A percentile compares a stretch with the other conserved stretches of the same genome.
These are phyloP conservation scores for Crioceris asparagi DNA, from an alignment of 2,888 invertebrate genomes.

Conservation along the genomic window DNA sequence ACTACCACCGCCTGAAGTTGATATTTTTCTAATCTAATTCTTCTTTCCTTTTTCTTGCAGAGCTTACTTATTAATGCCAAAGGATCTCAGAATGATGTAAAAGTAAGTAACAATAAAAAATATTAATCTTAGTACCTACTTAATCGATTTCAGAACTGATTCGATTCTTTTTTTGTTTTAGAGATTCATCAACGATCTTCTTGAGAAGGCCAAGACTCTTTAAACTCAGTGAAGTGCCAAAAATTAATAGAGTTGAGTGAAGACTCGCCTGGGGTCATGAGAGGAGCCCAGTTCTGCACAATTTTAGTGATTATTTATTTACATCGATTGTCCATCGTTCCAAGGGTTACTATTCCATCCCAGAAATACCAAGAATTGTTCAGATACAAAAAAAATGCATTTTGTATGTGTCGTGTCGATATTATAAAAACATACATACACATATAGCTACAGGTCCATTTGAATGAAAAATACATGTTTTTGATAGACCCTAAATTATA, in stretches of 20 bases:
- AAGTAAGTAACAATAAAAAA: conserved; percentile 48
- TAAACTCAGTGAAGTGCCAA: conserved; percentile 45
- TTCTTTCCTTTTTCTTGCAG: conserved; percentile 43
- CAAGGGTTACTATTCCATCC: conserved; percentile 16
- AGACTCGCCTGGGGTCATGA: conserved; percentile 15
- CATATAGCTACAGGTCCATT: too few species aligned
- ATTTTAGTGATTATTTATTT: conserved; percentile 27
- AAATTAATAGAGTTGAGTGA: conserved; percentile 15
- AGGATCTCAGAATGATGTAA: conserved; percentile 77
- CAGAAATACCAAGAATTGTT: conserved; percentile 12
- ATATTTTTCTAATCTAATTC: neutral
- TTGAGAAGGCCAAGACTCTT: conserved; percentile 82
- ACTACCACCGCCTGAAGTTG: too few species aligned
- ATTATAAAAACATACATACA: too few species aligned
- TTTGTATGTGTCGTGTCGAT: conserved; percentile 11
- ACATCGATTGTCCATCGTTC: conserved; percentile 23
- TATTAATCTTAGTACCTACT: conserved; percentile 5
- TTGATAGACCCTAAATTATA: too few species aligned
- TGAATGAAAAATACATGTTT: too few species aligned
- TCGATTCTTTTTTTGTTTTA: conserved; percentile 50
- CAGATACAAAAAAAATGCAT: neutral
- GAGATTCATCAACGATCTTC: conserved; percentile 84
- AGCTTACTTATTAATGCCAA: conserved; percentile 71
- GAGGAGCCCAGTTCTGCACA: conserved; percentile 30
- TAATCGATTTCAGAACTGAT: too few species aligned